Evolutionary conservation across 2,113 vertebrate genomes (phyloP), one percentile per base, ranked within the genome.

Genomic region (Fregetta grallaria): DNA sequence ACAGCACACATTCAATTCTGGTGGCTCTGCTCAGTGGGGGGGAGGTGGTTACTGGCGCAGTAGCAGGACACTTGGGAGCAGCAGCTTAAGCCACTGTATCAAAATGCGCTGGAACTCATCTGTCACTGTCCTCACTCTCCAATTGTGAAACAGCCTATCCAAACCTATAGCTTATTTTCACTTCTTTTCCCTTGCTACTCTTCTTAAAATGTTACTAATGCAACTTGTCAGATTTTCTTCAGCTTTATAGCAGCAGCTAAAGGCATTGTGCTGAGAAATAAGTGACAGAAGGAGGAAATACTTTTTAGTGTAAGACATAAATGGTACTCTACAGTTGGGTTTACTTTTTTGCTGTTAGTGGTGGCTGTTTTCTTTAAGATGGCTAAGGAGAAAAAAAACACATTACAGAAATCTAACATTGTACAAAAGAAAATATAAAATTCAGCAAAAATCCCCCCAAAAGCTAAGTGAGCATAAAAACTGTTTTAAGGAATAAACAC

Each of bases 211-310:
- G 25, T 67, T 86, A 63, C 40, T 82, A 95, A 76, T 76, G 27
- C 36, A 75, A 75, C 32, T 83, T 90, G 89, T 90, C 65, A 89
- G 73, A 89, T 91, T 87, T 89, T 93, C 55, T 76, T 74, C 47
- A 74, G 36, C 55, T 92, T 91, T 80, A 40, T 10, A 85, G 50
- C 22, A 75, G 55, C 9, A 92, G 55, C 65, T 94, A 65, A 89
- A 86, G 62, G 44, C 26, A 53, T 3, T 82, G 61, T 74, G 38
- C 45, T 81, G 65, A 86, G 72, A 93, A 88, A 14, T 29, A 93
- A 80, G n/a, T 23, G 49, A 68, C 89, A 81, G 55, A 1, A 77
- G 26, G 59, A 85, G 20, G 47, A 88, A 94, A 93, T 10, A 66
- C 7, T 67, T 56, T 75, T 66, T 12, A 79, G 40, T 45, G 6